phyloP scores from a whole-genome alignment of 2,113 vertebrate genomes.

The Hypanus sabinus region DNA sequence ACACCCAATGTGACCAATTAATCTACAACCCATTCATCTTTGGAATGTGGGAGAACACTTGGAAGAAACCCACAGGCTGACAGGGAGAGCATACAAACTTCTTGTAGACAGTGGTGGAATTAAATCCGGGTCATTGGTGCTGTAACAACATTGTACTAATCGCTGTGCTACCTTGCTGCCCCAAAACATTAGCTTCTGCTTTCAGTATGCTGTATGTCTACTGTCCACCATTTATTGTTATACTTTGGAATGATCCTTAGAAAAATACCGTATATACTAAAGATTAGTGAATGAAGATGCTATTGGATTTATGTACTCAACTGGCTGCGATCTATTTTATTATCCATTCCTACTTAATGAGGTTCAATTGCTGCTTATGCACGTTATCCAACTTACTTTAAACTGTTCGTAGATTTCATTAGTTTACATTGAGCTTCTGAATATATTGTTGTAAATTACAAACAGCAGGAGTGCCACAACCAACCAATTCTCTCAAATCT shows the following conservation, averaged over 20 bases:
- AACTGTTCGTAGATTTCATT: not conserved
- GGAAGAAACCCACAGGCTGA: too few species aligned
- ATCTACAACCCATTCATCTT: too few species aligned
- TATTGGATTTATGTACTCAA: not conserved
- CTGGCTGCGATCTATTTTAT: not conserved
- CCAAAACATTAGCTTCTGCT: not conserved
- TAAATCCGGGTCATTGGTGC: too few species aligned
- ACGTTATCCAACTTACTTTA: not conserved
- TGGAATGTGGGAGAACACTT: too few species aligned
- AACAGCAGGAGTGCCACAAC: not conserved
- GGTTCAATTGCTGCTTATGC: not conserved
- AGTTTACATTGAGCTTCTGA: not conserved
- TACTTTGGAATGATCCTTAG: not conserved
- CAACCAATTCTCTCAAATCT: not conserved
- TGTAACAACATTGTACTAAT: too few species aligned
- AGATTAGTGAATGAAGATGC: not conserved
- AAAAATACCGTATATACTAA: not conserved
- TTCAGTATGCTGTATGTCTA: not conserved
- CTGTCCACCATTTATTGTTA: not conserved
- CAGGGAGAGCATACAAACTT: too few species aligned
- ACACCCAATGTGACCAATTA: too few species aligned
- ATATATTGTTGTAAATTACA: not conserved
- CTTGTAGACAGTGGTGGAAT: too few species aligned
- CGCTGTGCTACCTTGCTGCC: too few species aligned
- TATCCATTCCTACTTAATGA: not conserved